Percentiles rank a stretch among this genome's conserved stretches.
phyloP scores from a whole-genome alignment of 2,888 invertebrate species.

The Hipparchia sbordonii region DNA sequence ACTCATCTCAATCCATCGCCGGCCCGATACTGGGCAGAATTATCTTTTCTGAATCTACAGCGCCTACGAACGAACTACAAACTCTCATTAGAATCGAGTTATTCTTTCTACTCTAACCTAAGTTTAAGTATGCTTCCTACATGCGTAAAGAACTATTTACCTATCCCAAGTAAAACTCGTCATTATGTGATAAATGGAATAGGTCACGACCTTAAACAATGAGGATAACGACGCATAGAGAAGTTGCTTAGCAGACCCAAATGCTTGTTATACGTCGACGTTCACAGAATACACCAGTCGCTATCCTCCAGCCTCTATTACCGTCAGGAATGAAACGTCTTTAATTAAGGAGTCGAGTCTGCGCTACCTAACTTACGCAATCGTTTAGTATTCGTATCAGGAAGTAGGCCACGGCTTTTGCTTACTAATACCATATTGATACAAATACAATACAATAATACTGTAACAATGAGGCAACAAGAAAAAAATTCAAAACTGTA shows the following conservation, averaged over 20 bases:
- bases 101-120: too few species aligned
- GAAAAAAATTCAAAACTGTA: background rate
- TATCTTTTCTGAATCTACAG: too few species aligned
- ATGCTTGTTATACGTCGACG: background rate
- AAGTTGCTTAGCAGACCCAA: background rate
- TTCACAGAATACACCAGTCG: background rate
- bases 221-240: too few species aligned
- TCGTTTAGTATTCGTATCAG: slow-evolving; percentile 17
- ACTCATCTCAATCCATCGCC: too few species aligned
- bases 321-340: slow-evolving; percentile 7
- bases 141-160: too few species aligned
- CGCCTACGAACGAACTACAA: too few species aligned
- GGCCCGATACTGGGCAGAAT: too few species aligned
- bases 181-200: too few species aligned
- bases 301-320: slow-evolving; percentile 7
- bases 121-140: too few species aligned
- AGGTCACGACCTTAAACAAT: too few species aligned
- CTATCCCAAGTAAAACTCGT: too few species aligned
- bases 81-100: too few species aligned
- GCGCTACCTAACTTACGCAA: slow-evolving; percentile 10
- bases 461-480: slow-evolving; percentile 19
- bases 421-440: slow-evolving; percentile 19
- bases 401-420: slow-evolving; percentile 18
- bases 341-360: slow-evolving; percentile 12
- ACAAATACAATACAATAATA: slow-evolving; percentile 17